Conservation (phyloP, 1,140 invertebrate species). For the Chelonus insularis region DNA sequence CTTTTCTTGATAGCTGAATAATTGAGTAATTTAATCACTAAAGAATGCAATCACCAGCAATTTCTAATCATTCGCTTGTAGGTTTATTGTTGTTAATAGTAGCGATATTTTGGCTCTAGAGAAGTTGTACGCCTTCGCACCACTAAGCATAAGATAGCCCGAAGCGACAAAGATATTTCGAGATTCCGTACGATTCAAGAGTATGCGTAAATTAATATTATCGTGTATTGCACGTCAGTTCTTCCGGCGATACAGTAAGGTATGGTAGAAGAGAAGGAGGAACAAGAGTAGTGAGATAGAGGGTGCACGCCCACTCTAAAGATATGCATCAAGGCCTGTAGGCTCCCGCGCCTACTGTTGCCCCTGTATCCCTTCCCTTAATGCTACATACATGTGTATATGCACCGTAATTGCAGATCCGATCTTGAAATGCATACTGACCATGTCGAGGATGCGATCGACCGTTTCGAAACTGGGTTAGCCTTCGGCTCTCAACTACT, state of each 20-base stretch:
- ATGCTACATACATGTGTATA: neutral
- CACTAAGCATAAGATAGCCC: neutral
- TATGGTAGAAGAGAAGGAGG: neutral
- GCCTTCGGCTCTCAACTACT: conserved; percentile 6
- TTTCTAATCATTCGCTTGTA: neutral
- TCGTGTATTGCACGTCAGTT: conserved; percentile 21
- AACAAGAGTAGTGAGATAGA: conserved; percentile 12
- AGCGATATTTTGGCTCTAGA: too few relatives aligned
- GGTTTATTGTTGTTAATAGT: too few relatives aligned
- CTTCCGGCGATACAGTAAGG: conserved; percentile 14
- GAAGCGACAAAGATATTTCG: conserved; percentile 5
- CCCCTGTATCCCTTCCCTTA: conserved; percentile 29
- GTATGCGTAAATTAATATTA: conserved; percentile 35
- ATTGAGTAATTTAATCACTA: too few relatives aligned
- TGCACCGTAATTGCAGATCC: conserved; percentile 32
- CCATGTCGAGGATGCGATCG: conserved; percentile 24
- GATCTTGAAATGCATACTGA: conserved; percentile 18
- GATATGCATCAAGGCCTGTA: conserved; percentile 31
- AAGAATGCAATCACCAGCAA: neutral
- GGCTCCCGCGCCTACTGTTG: conserved; percentile 33
- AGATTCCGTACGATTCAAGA: conserved; percentile 10
- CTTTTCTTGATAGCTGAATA: too few relatives aligned
- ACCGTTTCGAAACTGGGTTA: conserved; percentile 28
- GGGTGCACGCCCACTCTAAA: conserved; percentile 28
- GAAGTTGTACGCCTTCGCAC: neutral